Conservation (phyloP, 2,888 invertebrate species). For the Melitaea athalia region DNA sequence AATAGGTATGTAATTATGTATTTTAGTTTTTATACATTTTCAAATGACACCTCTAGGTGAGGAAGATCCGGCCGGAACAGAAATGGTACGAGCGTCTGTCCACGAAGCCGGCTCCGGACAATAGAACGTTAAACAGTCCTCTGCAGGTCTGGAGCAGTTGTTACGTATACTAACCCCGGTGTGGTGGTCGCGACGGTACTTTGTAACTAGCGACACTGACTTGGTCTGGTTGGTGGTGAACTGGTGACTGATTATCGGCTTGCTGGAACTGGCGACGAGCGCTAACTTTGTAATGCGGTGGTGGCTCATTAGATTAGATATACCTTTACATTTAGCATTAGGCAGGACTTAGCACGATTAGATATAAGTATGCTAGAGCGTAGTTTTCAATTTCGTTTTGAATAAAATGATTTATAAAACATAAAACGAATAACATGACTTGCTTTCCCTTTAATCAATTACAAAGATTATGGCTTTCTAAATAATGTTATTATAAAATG, state of each 20-base stretch:
- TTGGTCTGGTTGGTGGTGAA: neutral
- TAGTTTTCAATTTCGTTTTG: neutral
- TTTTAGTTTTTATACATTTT: constrained; percentile 10
- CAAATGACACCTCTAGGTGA: constrained; percentile 54
- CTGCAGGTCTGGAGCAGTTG: constrained; percentile 63
- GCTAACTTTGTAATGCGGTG: constrained; percentile 9
- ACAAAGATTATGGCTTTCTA: neutral
- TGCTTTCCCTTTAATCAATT: neutral
- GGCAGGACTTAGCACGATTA: neutral
- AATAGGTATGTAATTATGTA: neutral
- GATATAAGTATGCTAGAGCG: neutral
- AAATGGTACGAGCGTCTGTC: constrained; percentile 78
- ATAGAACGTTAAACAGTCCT: constrained; percentile 59
- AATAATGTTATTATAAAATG: neutral
- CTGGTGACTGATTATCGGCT: neutral
- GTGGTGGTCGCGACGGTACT: neutral
- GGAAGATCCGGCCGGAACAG: constrained; percentile 59
- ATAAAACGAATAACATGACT: neutral
- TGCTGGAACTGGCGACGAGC: neutral
- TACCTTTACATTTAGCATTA: neutral
- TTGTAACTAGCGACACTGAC: neutral
- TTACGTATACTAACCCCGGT: constrained; percentile 38
- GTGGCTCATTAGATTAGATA: constrained; percentile 11
- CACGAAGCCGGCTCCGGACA: constrained; percentile 54
- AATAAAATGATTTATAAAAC: neutral